A percentile compares a stretch with the other conserved stretches of the same genome.
Conservation (phyloP, 2,888 invertebrate species). For the Pharmacophagus antenor region DNA sequence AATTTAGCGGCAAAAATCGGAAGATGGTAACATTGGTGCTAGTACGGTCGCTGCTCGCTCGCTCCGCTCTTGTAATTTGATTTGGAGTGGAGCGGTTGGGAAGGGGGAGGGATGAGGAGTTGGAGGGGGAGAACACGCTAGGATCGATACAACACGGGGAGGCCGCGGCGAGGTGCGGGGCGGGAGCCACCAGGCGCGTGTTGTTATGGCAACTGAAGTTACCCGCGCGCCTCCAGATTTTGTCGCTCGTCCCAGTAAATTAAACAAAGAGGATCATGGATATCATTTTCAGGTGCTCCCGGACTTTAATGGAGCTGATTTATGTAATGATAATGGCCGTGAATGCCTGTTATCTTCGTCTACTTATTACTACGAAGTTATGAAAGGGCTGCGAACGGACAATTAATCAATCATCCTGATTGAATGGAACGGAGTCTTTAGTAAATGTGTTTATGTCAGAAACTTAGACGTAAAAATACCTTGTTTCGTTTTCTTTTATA, state of each 20-base stretch:
- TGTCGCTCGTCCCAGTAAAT: constrained; percentile 73
- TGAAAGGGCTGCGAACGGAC: constrained; percentile 21
- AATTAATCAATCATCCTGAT: constrained; percentile 24
- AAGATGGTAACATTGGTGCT: constrained; percentile 28
- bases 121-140: constrained; percentile 36
- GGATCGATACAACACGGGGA: constrained; percentile 54
- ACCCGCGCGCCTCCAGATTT: constrained; percentile 76
- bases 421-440: constrained; percentile 17
- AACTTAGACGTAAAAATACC: background rate
- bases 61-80: constrained; percentile 74
- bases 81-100: constrained; percentile 70
- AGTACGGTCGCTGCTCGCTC: constrained; percentile 35
- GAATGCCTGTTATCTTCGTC: constrained; percentile 27
- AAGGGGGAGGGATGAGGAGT: constrained; percentile 44
- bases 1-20: constrained; percentile 29
- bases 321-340: constrained; percentile 30
- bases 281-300: constrained; percentile 57
- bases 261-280: constrained; percentile 73
- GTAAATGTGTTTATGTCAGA: constrained; percentile 12
- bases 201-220: constrained; percentile 78
- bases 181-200: constrained; percentile 63
- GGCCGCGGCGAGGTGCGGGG: constrained; percentile 40
- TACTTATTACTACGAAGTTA: constrained; percentile 23
- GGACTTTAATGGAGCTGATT: constrained; percentile 29
- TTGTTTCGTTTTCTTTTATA: constrained; percentile 16